These are phyloP conservation scores for Odobenus rosmarus DNA, from an alignment of 2,113 vertebrate species.

Conservation along the genomic window DNA sequence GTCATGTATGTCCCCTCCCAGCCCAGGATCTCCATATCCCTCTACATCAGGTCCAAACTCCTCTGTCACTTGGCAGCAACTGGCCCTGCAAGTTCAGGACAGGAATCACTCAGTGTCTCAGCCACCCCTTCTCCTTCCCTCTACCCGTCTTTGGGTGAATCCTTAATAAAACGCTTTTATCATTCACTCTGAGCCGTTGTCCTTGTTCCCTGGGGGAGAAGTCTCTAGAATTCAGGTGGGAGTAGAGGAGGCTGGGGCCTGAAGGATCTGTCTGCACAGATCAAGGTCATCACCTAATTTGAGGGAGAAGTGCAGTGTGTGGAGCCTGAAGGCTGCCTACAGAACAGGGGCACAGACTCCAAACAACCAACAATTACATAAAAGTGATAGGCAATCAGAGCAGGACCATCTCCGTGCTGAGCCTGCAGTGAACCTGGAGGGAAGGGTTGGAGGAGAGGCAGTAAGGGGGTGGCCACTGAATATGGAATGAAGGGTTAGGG, in stretches of 20 bases:
- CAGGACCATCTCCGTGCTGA: background rate
- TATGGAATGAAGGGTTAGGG: background rate
- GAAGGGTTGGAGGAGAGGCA: background rate
- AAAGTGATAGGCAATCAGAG: background rate
- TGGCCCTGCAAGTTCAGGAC: background rate
- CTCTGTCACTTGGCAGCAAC: background rate
- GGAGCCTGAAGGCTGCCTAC: background rate
- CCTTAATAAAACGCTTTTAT: constrained; percentile 74
- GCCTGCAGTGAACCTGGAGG: background rate
- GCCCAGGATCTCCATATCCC: background rate
- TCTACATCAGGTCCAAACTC: background rate
- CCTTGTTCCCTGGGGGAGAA: background rate
- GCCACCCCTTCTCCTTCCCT: background rate
- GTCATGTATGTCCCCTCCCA: background rate
- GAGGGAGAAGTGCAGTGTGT: background rate
- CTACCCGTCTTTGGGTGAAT: background rate
- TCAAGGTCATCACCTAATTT: background rate
- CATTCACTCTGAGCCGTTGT: constrained; percentile 68
- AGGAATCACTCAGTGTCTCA: background rate
- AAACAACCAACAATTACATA: background rate
- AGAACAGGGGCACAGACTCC: background rate
- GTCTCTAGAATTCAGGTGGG: background rate
- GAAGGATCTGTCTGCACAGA: background rate
- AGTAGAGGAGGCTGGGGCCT: background rate
- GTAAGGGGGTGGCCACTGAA: background rate